Evolutionary conservation across 2,113 vertebrate species (phyloP).

Genomic region (Serinus canaria): DNA sequence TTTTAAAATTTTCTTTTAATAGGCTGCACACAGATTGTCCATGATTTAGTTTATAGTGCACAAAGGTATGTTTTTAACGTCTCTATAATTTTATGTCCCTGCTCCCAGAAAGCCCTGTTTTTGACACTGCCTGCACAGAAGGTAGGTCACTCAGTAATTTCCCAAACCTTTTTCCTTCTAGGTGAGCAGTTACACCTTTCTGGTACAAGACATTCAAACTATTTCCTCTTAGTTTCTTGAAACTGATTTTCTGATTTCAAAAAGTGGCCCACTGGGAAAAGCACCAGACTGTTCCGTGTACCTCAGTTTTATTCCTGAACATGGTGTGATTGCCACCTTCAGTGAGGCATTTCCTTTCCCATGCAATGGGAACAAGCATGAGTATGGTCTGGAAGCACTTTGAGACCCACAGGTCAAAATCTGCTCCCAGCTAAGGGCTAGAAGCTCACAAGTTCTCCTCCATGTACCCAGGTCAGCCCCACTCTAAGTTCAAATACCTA

Average conservation of each 20-base stretch:
- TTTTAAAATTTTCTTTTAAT: background rate
- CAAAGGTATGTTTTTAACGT: background rate
- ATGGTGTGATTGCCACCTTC: fast-evolving
- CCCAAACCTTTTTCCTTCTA: background rate
- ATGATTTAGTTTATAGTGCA: background rate
- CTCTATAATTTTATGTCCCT: background rate
- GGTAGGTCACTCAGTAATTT: background rate
- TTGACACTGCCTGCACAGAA: background rate
- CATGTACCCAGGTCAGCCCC: background rate
- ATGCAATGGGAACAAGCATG: fast-evolving
- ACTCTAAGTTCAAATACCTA: background rate
- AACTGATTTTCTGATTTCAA: background rate
- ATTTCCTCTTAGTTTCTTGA: background rate
- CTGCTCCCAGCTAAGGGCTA: background rate
- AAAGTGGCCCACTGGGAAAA: background rate
- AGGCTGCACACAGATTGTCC: background rate
- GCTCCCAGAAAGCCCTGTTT: background rate
- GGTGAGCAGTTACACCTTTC: background rate
- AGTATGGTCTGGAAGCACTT: background rate
- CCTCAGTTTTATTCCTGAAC: background rate
- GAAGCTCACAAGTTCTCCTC: background rate
- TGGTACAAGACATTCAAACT: background rate
- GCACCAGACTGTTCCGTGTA: background rate
- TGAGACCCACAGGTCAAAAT: background rate
- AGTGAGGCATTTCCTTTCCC: background rate